A percentile compares a stretch with the other conserved stretches of the same genome.
These are phyloP conservation scores for Natator depressus DNA, from an alignment of 2,113 vertebrate species.

Conservation along the genomic window DNA sequence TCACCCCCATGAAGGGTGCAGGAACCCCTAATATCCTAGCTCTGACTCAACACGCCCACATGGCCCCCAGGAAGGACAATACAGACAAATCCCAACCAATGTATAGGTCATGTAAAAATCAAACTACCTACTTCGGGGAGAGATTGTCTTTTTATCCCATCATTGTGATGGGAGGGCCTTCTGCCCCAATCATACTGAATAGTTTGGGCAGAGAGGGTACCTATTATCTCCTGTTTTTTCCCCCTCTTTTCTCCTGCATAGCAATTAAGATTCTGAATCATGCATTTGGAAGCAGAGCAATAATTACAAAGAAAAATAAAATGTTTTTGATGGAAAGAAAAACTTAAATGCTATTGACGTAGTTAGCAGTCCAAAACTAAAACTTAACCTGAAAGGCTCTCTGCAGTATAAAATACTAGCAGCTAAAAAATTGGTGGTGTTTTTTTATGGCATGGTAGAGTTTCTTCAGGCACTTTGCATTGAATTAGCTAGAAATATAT, in stretches of 20 bases:
- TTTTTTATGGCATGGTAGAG: slow-evolving; percentile 16
- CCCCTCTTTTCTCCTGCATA: neutral
- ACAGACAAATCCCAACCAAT: neutral
- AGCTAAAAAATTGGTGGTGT: slow-evolving; percentile 39
- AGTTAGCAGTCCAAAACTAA: slow-evolving; percentile 24
- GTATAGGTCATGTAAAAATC: neutral
- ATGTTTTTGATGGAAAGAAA: neutral
- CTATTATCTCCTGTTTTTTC: accelerated
- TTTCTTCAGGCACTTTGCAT: slow-evolving; percentile 24
- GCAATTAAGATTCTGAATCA: neutral
- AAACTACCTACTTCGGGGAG: neutral
- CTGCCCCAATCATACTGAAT: neutral
- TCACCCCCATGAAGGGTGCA: accelerated
- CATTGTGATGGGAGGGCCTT: neutral
- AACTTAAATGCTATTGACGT: neutral
- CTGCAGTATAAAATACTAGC: slow-evolving; percentile 10
- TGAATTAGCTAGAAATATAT: neutral
- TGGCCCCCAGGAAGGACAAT: neutral
- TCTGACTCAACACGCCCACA: accelerated
- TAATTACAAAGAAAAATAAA: neutral
- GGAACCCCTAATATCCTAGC: accelerated
- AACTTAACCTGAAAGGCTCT: slow-evolving; percentile 29
- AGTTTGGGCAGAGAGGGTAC: neutral
- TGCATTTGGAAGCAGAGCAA: slow-evolving; percentile 2
- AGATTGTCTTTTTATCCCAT: neutral